These are phyloP conservation scores for Myiagra hebetior DNA, from an alignment of 2,113 vertebrate species.

Conservation along the genomic window DNA sequence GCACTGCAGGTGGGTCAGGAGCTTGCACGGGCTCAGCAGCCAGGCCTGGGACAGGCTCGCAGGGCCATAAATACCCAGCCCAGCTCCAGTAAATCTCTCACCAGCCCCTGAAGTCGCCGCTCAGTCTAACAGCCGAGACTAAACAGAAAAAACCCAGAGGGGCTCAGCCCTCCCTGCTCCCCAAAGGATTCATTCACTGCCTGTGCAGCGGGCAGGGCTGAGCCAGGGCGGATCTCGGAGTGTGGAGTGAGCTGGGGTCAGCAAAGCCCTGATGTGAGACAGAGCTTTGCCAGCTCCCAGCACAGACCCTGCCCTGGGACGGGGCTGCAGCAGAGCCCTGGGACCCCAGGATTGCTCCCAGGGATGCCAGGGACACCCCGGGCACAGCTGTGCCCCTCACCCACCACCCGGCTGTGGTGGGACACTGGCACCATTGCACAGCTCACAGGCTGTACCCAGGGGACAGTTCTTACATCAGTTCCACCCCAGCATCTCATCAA, in stretches of 20 bases:
- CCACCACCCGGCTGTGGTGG: not conserved
- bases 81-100: constrained; percentile 35
- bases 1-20: not conserved
- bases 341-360: not conserved
- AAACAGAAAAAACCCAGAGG: not conserved
- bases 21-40: not conserved
- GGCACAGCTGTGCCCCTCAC: rapidly evolving
- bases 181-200: not conserved
- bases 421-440: not conserved
- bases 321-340: not conserved
- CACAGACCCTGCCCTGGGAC: rapidly evolving
- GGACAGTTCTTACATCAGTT: rapidly evolving
- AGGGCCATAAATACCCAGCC: not conserved
- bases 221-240: not conserved
- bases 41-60: rapidly evolving
- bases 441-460: rapidly evolving
- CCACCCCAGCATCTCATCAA: no score
- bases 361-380: not conserved
- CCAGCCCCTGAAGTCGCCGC: not conserved
- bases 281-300: not conserved
- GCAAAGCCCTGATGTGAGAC: rapidly evolving
- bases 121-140: constrained; percentile 2
- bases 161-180: not conserved
- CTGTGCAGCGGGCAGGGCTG: not conserved
- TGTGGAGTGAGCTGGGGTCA: not conserved